Conservation (phyloP, 2,113 vertebrate species). For the Pollimyrus isidori region DNA sequence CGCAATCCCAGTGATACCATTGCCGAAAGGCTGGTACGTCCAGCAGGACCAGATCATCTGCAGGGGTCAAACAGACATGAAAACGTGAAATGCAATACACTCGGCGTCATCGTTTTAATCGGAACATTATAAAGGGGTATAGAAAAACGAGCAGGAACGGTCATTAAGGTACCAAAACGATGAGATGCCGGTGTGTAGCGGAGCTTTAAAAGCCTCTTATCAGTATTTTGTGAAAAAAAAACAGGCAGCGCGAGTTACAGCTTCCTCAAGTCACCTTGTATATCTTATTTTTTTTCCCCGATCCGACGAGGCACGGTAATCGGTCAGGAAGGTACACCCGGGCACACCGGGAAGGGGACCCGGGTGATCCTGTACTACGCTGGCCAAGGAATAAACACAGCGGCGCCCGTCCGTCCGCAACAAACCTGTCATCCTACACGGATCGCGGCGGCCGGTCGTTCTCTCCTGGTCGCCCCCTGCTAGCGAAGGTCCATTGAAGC, state of each 20-base stretch:
- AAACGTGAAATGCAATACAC: constrained; percentile 20
- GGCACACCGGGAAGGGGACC: neutral
- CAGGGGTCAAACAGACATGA: constrained; percentile 13
- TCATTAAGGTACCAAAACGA: neutral
- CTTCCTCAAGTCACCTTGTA: neutral
- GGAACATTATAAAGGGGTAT: neutral
- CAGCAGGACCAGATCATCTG: constrained; percentile 72
- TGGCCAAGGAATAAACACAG: neutral
- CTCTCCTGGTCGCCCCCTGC: neutral
- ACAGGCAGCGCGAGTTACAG: neutral
- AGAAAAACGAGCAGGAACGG: neutral
- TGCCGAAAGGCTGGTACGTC: constrained; percentile 88
- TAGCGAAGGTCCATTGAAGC: neutral
- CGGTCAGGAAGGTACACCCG: neutral
- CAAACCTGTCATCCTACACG: constrained; percentile 55
- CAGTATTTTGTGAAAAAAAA: neutral
- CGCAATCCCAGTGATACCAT: constrained; percentile 94
- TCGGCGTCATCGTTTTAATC: neutral
- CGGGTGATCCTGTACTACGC: neutral
- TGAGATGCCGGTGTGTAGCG: neutral
- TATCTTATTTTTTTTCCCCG: neutral
- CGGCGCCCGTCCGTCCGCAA: neutral
- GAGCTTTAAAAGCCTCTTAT: neutral
- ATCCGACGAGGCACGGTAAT: neutral
- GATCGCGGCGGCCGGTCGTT: neutral